Evolutionary conservation across 2,888 invertebrate species (phyloP).

Genomic region (Rapana venosa): DNA sequence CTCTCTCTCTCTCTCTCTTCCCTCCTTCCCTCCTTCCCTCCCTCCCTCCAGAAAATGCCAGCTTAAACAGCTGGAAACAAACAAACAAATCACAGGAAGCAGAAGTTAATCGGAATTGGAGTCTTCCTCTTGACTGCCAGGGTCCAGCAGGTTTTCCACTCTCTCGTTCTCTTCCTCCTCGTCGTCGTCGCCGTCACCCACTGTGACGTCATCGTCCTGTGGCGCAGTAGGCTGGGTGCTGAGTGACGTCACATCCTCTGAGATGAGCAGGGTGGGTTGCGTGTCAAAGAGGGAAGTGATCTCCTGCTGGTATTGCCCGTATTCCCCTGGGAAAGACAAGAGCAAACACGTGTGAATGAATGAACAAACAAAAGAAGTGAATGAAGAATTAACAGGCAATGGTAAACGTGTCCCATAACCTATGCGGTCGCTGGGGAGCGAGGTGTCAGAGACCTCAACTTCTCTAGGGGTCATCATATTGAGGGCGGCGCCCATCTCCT

Average conservation of each 20-base stretch:
- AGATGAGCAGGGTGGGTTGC: background rate
- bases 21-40: no score
- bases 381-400: no score
- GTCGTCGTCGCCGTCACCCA: background rate
- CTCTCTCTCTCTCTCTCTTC: no score
- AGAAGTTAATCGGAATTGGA: no score
- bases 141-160: background rate
- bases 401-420: no score
- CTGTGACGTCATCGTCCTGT: background rate
- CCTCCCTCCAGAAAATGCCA: no score
- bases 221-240: background rate
- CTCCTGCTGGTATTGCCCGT: background rate
- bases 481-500: no score
- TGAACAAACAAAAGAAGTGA: no score
- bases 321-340: background rate
- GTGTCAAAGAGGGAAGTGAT: background rate
- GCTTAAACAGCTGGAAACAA: no score
- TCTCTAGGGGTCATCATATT: background rate
- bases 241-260: slow-evolving; percentile 29
- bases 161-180: background rate
- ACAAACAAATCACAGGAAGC: no score
- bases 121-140: background rate
- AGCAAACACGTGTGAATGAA: background rate
- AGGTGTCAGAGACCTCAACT: background rate
- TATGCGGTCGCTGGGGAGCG: background rate